Evolutionary conservation across 2,113 vertebrate species (phyloP).

Genomic region (Dasypus novemcinctus): DNA sequence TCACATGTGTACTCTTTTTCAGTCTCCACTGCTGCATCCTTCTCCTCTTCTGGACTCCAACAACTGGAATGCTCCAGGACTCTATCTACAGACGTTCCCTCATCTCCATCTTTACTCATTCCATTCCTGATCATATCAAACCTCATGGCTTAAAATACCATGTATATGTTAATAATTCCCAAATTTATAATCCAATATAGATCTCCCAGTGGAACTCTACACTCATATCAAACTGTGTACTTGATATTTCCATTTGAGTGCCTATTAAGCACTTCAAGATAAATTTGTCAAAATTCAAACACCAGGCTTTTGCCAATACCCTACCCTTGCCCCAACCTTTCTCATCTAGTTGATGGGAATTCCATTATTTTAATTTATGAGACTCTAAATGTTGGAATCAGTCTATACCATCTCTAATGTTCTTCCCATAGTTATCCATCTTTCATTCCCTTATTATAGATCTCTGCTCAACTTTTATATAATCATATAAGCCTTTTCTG

Average conservation of each 20-base stretch:
- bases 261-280: background rate
- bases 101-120: background rate
- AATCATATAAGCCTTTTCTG: background rate
- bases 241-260: background rate
- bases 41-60: background rate
- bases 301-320: background rate
- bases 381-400: background rate
- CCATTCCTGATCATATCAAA: background rate
- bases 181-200: background rate
- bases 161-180: background rate
- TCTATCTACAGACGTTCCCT: background rate
- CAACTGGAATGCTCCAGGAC: background rate
- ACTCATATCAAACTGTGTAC: background rate
- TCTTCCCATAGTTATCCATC: background rate
- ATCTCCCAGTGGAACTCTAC: background rate
- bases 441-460: background rate
- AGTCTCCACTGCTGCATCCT: background rate
- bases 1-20: background rate
- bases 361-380: constrained; percentile 22
- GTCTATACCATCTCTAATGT: background rate
- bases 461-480: background rate
- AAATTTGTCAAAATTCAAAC: background rate
- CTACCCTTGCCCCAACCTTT: background rate
- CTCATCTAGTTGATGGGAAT: background rate
- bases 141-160: background rate